Evolutionary conservation across 2,888 invertebrate genomes (phyloP), one percentile per base, ranked within the genome.

Genomic region (Drosophila ezoana): DNA sequence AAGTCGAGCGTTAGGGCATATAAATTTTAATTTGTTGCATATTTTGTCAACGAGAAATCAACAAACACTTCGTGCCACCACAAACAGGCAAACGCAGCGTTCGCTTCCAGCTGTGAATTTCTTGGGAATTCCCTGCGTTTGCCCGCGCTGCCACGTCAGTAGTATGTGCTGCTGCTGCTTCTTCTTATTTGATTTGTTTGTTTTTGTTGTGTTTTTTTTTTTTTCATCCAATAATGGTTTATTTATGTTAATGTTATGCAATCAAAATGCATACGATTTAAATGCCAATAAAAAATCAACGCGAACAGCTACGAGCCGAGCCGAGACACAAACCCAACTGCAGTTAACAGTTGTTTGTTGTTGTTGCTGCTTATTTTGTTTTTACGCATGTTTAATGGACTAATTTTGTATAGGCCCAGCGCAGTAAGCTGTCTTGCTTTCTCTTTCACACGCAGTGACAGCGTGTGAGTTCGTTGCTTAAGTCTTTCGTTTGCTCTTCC

Each of bases 41-140:
- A 85, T 85, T 85, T 85, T 85, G 85, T 85, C 85, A 89, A 87
- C 89, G 78, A 73, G 79, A 81, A 74, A 80, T 82, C 82, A 79
- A 83, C 79, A 81, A 76, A 73, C 80, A 80, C 78, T 74, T 75
- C 59, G 44, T 38, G 10, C 6, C 35, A 38, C 40, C 11, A 37
- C 10, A 28, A 28, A 28, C 28, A 28, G 28, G 8, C 28, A 28
- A 28, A 28, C 28, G 8, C 4, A 20, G 11, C 33, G 23, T 49
- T n/a, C 6, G 72, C 38, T 68, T 90, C 90, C 90, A 90, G 90
- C 90, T 90, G 90, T 91, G 90, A 90, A 91, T 90, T 90, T 90
- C 90, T 91, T 84, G 90, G 90, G 90, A 90, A 90, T 91, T 91
- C 90, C 90, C 90, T 90, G 60, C 18, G 45, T 40, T 9, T 33